phyloP scores from a whole-genome alignment of 1,140 invertebrate genomes.

The Onthophagus taurus region DNA sequence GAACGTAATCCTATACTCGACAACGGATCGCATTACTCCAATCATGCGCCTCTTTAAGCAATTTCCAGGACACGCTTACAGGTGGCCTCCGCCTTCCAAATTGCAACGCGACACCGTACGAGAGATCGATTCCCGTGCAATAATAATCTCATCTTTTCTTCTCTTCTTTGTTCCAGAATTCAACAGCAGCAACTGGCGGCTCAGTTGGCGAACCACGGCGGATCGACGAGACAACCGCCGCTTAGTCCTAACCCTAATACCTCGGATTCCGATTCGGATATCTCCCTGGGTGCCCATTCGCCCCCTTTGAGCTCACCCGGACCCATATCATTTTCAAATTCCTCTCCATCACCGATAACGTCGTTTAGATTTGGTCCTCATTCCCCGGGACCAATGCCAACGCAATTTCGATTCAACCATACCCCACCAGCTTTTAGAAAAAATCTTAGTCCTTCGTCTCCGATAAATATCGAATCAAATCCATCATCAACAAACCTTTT shows the following conservation, averaged over 20 bases:
- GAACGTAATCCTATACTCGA: too few relatives aligned
- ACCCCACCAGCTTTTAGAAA: conserved; percentile 23
- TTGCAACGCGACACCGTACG: too few relatives aligned
- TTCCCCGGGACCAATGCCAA: conserved; percentile 36
- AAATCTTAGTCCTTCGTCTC: conserved; percentile 13
- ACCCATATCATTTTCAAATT: conserved; percentile 28
- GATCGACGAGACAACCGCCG: conserved; percentile 24
- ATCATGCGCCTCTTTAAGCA: too few relatives aligned
- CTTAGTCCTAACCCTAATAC: conserved; percentile 30
- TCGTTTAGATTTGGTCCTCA: conserved; percentile 34
- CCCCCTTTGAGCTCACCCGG: conserved; percentile 40
- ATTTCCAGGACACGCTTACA: too few relatives aligned
- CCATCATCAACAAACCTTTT: conserved; percentile 3
- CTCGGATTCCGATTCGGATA: conserved; percentile 44
- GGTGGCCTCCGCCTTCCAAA: too few relatives aligned
- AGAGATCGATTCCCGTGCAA: too few relatives aligned
- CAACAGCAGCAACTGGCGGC: conserved; percentile 39
- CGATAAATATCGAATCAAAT: conserved; percentile 14
- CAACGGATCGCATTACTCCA: too few relatives aligned
- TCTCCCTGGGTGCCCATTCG: conserved; percentile 45
- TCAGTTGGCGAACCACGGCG: conserved; percentile 33
- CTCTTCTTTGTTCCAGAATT: conserved; percentile 33
- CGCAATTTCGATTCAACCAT: conserved; percentile 34
- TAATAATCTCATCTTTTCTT: too few relatives aligned
- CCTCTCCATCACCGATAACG: conserved; percentile 33